Evolutionary conservation across 2,797 vertebrate species (phyloP), one percentile per base, ranked within the genome.

Genomic region (Triplophysa yarkandensis): DNA sequence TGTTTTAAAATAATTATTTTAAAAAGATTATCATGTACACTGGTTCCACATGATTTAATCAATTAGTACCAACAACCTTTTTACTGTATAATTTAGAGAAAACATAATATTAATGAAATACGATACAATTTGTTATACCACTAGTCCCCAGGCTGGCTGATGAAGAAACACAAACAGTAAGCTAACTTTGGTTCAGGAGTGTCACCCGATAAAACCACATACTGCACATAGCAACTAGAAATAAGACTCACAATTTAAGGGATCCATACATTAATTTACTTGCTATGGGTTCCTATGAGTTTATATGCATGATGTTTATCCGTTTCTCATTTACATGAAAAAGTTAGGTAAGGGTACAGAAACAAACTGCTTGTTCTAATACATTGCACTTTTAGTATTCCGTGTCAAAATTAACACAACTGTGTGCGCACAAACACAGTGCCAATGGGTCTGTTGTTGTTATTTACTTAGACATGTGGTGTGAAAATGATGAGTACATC

Each of bases 401-500:
- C 75, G 60, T 68, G 43, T 55, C 70, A 65, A 61, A 55, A 55
- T 28, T n/a, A 61, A 68, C 39, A 39, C 66, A 68, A 17, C 30
- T 68, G 70, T 63, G 68, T 23, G 21, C 32, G 48, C 55, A 28
- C 25, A 54, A 55, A 58, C 41, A 30, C 67, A 73, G 81, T 80
- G 52, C 81, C 61, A 62, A 58, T 74, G 77, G 78, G 36, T n/a
- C 48, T 44, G 61, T 39, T 65, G 76, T 81, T 71, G 77, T 83
- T 81, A 82, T 87, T 87, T 84, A 79, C 76, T 79, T 77, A 52
- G 68, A 81, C 82, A 86, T 86, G 77, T 79, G 74, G 82, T 86
- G 85, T 63, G 79, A 85, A 86, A 87, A 89, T 83, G 76, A 86
- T 82, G 84, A 76, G 67, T 81, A 80, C 80, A 85, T 87, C 84